phyloP scores from a whole-genome alignment of 2,113 vertebrate species.

The Microcebus griseorufus region DNA sequence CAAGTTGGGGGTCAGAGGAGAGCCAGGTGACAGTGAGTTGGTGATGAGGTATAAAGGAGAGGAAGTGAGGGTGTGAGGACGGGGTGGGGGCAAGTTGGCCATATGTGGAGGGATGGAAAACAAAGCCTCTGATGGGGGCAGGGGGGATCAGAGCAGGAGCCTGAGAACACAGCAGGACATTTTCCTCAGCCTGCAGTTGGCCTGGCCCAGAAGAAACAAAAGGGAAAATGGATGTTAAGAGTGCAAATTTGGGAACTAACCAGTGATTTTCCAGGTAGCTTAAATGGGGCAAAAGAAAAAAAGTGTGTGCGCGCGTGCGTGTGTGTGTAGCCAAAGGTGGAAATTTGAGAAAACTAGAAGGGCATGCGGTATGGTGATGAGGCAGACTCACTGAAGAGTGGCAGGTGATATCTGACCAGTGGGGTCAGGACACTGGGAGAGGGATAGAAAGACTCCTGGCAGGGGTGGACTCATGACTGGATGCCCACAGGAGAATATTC shows the following conservation, averaged over 20 bases:
- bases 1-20: background rate
- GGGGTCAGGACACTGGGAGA: background rate
- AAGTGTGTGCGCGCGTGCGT: background rate
- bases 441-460: background rate
- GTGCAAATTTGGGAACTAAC: background rate
- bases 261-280: background rate
- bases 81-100: background rate
- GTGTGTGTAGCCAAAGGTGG: background rate
- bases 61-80: background rate
- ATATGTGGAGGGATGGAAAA: background rate
- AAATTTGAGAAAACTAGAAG: constrained; percentile 1
- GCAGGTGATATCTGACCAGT: background rate
- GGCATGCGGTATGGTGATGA: background rate
- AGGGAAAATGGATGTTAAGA: background rate
- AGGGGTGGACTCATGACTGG: background rate
- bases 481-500: background rate
- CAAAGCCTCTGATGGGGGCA: background rate
- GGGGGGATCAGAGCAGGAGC: background rate
- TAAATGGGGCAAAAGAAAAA: background rate
- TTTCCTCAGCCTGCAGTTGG: background rate
- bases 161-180: background rate
- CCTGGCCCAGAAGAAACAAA: background rate
- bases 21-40: background rate
- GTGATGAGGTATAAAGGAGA: too few species aligned
- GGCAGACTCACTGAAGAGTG: background rate